Evolutionary conservation across 1,140 invertebrate genomes (phyloP), one percentile per base, ranked within the genome.

Genomic region (Cydia amplana): DNA sequence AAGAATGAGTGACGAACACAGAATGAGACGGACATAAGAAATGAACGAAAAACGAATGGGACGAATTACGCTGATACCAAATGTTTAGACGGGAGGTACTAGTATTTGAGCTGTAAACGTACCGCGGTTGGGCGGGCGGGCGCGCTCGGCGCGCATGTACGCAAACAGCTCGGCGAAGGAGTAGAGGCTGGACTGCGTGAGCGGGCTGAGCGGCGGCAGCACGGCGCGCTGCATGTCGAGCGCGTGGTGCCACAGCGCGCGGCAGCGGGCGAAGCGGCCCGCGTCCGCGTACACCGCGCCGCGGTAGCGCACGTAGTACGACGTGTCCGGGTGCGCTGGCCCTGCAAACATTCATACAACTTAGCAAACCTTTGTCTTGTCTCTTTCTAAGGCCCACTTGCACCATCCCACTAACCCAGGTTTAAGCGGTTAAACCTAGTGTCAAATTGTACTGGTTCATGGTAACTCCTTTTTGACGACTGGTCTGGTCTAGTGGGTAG

Each of bases 181-280:
- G 84, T 98, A 96, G 25, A 99, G 94, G 76, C 96, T 97, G 85
- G 96, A 98, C 91, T 99, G 98, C 14, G 98, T 99, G 96, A 98
- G 97, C 4, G 97, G 97, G 92, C 97, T 98, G 9, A 99, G 94
- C n/a, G 98, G 96, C 82, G 98, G 97, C 73, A 99, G 94, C 92
- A 98, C 97, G 77, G 95, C 96, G 87, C 98, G 97, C 92, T 99
- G 98, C 96, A 99, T 98, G 87, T 99, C 97, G 10, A 99, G 93
- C n/a, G 98, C 98, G 91, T 99, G 98, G 91, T 97, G 98, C 98
- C 98, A 99, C 40, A 99, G 94, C 83, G 97, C 95, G 76, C 99
- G 85, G 91, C 98, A 99, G 73, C 98, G 95, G 80, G 95, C 95
- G 93, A 99, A 99, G 87, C 98, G 97, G 10, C 98, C 98, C 75